phyloP scores from a whole-genome alignment of 1,140 invertebrate genomes.

The Heliothis subflexa region DNA sequence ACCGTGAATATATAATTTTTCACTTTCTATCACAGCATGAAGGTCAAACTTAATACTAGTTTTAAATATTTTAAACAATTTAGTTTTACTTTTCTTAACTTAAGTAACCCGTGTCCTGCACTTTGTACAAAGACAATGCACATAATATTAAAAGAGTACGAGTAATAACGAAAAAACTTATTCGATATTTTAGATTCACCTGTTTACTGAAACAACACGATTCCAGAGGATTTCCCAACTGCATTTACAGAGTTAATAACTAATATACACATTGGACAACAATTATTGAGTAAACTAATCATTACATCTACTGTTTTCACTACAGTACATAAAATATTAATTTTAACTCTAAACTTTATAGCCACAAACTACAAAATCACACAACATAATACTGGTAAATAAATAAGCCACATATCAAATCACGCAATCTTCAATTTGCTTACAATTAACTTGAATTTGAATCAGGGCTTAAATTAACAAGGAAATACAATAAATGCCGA shows the following conservation, averaged over 20 bases:
- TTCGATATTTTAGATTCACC: not conserved
- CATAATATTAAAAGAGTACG: not conserved
- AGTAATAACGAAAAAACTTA: conserved; percentile 2
- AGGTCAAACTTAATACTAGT: conserved; percentile 40
- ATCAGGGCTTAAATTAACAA: not conserved
- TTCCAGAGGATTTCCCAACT: not conserved
- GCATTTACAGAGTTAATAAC: not conserved
- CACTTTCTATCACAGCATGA: conserved; percentile 44
- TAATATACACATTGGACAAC: not conserved
- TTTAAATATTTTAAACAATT: conserved; percentile 12
- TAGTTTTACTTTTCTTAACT: conserved; percentile 30
- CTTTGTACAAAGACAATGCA: conserved; percentile 39
- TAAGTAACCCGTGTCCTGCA: not conserved
- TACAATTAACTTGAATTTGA: not conserved
- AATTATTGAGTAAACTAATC: not conserved
- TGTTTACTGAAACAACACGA: not conserved
- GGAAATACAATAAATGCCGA: not conserved
- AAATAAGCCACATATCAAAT: conserved; percentile 11
- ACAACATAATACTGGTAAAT: conserved; percentile 16
- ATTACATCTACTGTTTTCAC: not conserved
- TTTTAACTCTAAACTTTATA: not conserved
- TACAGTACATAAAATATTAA: not conserved
- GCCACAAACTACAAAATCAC: not conserved
- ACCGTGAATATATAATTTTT: conserved; percentile 19
- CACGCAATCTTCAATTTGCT: not conserved